These are phyloP conservation scores for Tachysurus vachellii DNA, from an alignment of 2,113 vertebrate species.

Conservation along the genomic window DNA sequence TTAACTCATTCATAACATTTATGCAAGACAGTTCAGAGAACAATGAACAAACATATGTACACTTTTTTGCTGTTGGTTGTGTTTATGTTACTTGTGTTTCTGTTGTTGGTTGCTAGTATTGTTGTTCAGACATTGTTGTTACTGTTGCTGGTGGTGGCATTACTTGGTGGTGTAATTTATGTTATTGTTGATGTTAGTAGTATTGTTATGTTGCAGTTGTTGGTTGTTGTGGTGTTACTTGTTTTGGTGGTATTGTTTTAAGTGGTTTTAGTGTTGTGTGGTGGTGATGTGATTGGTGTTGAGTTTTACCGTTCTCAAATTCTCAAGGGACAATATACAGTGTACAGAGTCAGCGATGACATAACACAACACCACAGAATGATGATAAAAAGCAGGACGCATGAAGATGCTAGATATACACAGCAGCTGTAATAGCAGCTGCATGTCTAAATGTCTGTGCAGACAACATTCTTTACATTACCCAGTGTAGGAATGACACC, in stretches of 20 bases:
- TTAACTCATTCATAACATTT: neutral
- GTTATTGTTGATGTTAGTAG: too few species aligned
- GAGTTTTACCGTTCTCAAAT: neutral
- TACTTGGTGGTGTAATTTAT: neutral
- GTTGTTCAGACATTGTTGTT: too few species aligned
- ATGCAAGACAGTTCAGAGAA: neutral
- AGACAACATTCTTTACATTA: constrained; percentile 13
- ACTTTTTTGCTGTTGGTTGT: neutral
- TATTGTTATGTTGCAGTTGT: neutral
- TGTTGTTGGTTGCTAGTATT: neutral
- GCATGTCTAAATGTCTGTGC: constrained; percentile 16
- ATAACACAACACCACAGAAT: neutral
- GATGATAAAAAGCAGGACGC: neutral
- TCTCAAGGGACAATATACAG: neutral
- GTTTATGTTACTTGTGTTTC: neutral
- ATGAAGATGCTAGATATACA: neutral
- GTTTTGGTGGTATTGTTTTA: too few species aligned
- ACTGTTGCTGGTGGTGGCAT: too few species aligned
- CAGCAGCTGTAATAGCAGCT: constrained; percentile 23
- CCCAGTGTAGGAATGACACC: constrained; percentile 15
- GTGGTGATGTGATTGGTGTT: neutral
- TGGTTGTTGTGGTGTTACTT: neutral
- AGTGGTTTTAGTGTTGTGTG: neutral
- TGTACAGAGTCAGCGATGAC: neutral
- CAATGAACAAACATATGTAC: neutral